Evolutionary conservation across 2,888 invertebrate species (phyloP).

Genomic region (Metalampra italica): DNA sequence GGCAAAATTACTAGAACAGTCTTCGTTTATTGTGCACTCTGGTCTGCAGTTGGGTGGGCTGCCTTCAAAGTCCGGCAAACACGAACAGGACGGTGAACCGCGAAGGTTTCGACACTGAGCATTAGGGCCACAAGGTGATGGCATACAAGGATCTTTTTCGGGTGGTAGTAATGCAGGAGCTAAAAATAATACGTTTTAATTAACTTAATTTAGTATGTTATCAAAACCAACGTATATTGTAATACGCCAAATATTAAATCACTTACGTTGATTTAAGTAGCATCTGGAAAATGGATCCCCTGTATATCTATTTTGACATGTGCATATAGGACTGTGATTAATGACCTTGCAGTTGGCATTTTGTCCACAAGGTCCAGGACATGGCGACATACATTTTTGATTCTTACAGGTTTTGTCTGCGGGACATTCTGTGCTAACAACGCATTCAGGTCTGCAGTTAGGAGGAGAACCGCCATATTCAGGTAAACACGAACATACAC

Average conservation of each 20-base stretch:
- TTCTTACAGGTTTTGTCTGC: constrained; percentile 81
- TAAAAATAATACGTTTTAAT: constrained; percentile 24
- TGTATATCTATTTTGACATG: constrained; percentile 78
- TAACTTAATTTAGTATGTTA: background rate
- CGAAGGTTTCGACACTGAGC: constrained; percentile 78
- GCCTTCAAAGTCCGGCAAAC: constrained; percentile 80
- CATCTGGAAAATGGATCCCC: constrained; percentile 84
- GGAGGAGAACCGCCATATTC: constrained; percentile 83
- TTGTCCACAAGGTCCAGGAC: constrained; percentile 84
- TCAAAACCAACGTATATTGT: background rate
- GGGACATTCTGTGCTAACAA: constrained; percentile 83
- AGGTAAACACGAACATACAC: constrained; percentile 84
- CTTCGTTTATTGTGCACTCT: constrained; percentile 82
- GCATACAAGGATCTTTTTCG: constrained; percentile 80
- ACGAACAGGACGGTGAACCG: constrained; percentile 80
- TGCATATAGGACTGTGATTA: constrained; percentile 85
- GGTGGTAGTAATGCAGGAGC: constrained; percentile 43
- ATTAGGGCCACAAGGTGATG: constrained; percentile 83
- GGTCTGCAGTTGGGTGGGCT: constrained; percentile 83
- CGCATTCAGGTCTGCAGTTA: constrained; percentile 85
- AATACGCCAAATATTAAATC: background rate
- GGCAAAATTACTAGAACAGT: constrained; percentile 82
- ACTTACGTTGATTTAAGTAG: constrained; percentile 65
- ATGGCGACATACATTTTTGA: constrained; percentile 85
- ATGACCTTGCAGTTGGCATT: constrained; percentile 84